These are phyloP conservation scores for Procambarus clarkii DNA, from an alignment of 1,140 invertebrate species.

Conservation along the genomic window DNA sequence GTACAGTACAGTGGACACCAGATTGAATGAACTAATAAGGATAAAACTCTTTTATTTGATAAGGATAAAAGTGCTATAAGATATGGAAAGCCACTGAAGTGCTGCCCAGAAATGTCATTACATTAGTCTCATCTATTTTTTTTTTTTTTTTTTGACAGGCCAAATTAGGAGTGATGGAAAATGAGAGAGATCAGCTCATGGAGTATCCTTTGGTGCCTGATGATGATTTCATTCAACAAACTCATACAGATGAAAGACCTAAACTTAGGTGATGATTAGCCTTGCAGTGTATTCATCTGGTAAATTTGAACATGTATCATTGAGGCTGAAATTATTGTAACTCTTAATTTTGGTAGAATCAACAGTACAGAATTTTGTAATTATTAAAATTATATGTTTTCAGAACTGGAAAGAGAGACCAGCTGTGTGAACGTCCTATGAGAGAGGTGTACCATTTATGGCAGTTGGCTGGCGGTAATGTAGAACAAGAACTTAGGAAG, in stretches of 20 bases:
- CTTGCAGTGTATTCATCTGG: no score
- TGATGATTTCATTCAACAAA: neutral
- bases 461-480: constrained; percentile 95
- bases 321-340: no score
- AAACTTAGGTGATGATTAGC: neutral
- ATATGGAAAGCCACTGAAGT: no score
- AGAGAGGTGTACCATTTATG: constrained; percentile 94
- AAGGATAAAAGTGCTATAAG: no score
- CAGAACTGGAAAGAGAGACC: constrained; percentile 72
- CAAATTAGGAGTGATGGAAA: constrained; percentile 25
- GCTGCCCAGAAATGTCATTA: no score
- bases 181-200: neutral
- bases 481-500: constrained; percentile 91
- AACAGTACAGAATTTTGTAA: no score
- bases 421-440: constrained; percentile 80
- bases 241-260: neutral
- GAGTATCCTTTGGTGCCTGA: constrained; percentile 30
- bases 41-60: no score
- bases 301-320: no score
- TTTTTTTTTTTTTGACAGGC: constrained; percentile 5
- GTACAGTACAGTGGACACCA: no score
- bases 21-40: no score
- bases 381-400: neutral
- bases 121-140: neutral
- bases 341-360: no score